Evolutionary conservation across 2,113 vertebrate species (phyloP).

Genomic region (Peucedramus taeniatus): DNA sequence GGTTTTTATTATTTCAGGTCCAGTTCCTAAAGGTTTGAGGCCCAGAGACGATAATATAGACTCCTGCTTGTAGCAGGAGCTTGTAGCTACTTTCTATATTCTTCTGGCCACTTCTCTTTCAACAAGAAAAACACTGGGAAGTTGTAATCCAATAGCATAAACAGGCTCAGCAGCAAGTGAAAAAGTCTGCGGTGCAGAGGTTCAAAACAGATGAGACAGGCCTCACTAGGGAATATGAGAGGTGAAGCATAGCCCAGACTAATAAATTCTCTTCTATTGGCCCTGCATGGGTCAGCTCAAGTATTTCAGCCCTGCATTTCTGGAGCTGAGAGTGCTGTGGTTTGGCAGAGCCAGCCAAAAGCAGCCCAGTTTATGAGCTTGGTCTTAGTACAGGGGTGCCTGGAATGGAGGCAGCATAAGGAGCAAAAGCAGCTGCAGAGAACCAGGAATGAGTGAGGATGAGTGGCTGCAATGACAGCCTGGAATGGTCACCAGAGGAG

Average conservation of each 20-base stretch:
- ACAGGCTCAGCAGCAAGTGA: conserved; percentile 6
- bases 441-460: not conserved
- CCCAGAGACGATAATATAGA: not conserved
- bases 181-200: not conserved
- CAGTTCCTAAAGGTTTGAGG: not conserved
- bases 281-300: not conserved
- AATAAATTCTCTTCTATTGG: conserved; percentile 36
- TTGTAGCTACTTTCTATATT: not conserved
- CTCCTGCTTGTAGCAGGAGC: not conserved
- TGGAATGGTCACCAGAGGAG: not conserved
- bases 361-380: not conserved
- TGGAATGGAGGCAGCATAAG: not conserved
- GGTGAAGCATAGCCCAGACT: not conserved
- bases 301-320: not conserved
- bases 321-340: not conserved
- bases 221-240: not conserved
- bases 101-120: not conserved
- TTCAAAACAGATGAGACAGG: conserved; percentile 14
- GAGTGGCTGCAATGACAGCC: not conserved
- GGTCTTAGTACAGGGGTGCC: not conserved
- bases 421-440: not conserved
- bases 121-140: not conserved
- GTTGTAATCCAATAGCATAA: conserved; percentile 22
- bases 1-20: not conserved
- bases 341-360: not conserved